Evolutionary conservation across 2,888 invertebrate species (phyloP).

Genomic region (Hypomecis punctinalis): DNA sequence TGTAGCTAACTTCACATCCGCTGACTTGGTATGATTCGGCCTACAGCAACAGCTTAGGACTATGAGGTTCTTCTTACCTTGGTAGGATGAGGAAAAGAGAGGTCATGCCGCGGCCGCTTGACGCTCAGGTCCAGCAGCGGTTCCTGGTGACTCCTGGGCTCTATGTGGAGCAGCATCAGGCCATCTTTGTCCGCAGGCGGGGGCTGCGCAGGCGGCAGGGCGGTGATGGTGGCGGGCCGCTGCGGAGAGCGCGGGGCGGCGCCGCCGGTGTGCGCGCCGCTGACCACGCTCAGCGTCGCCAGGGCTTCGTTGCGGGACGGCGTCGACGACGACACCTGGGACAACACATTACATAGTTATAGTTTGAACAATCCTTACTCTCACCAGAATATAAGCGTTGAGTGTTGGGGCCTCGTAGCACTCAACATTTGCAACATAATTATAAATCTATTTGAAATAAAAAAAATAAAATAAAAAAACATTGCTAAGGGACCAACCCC

Average conservation of each 20-base stretch:
- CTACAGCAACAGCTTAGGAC: no score
- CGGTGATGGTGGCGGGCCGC: conserved; percentile 85
- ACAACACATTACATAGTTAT: not conserved
- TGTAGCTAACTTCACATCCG: no score
- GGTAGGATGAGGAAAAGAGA: conserved; percentile 56
- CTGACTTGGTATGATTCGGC: no score
- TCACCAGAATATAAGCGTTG: no score
- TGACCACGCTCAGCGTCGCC: conserved; percentile 89
- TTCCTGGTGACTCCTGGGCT: conserved; percentile 85
- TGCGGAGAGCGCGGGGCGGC: conserved; percentile 66
- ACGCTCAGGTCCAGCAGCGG: conserved; percentile 65
- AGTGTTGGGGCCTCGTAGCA: no score
- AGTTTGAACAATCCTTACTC: not conserved
- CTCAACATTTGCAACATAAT: no score
- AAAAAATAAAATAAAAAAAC: no score
- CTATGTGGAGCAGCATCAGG: conserved; percentile 85
- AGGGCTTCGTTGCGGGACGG: conserved; percentile 75
- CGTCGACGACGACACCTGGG: conserved; percentile 53
- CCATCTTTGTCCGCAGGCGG: conserved; percentile 82
- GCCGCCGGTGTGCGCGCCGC: conserved; percentile 64
- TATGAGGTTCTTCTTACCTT: conserved; percentile 56
- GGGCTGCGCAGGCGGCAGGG: conserved; percentile 84
- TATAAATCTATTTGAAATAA: no score
- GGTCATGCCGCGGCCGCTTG: conserved; percentile 56
- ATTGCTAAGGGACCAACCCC: no score